Base-by-base conservation (phyloP, 2,888 invertebrate genomes). In the Vesta saturnalis region DNA sequence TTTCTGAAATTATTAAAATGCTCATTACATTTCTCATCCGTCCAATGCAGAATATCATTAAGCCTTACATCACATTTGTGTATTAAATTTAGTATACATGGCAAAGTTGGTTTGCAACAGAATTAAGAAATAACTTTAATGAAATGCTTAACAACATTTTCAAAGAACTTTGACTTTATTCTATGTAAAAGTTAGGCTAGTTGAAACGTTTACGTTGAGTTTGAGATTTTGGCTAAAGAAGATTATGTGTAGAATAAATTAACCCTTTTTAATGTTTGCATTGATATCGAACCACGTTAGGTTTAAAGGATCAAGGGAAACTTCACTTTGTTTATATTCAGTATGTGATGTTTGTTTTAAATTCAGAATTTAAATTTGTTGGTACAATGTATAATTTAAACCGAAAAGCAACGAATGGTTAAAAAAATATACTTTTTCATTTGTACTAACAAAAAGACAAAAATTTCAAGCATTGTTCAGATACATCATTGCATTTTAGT, bases 261-360 rank as follows among this genome's bases (percentile, higher is more conserved):
- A 52, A 52, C 52, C 52, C 18, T 52, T 52, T 52, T 12, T 12
- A 19, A 52, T 52, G 52, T 52, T 52, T 52, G 19, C 52, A 12
- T 52, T 52, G 19, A 21, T n/a, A n/a, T 47, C 15, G n/a, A 47
- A 5, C 15, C 47, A 47, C 8, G 15, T 47, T 15, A 8, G 15
- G 16, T 47, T 47, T 47, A 15, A 16, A 47, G 16, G 47, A 15
- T 16, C 47, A 47, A 15, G 23, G 23, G 23, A 23, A 23, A 23
- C 23, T 23, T 23, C 23, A 23, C 4, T 47, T 16, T 47, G 47
- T 47, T 47, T 47, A 47, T 47, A 16, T 47, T 47, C 8, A 43
- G 8, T 16, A 15, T 47, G 15, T 5, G 15, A 47, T 47, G 52
- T 52, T 19, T 21, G 52, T 21, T 21, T 52, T 52, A 21, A 52